A percentile compares a stretch with the other conserved stretches of the same genome.
Evolutionary conservation across 37 sponge, comb jelly and placozoan species (phyloP).

Genomic region (Hormiphora californensis): DNA sequence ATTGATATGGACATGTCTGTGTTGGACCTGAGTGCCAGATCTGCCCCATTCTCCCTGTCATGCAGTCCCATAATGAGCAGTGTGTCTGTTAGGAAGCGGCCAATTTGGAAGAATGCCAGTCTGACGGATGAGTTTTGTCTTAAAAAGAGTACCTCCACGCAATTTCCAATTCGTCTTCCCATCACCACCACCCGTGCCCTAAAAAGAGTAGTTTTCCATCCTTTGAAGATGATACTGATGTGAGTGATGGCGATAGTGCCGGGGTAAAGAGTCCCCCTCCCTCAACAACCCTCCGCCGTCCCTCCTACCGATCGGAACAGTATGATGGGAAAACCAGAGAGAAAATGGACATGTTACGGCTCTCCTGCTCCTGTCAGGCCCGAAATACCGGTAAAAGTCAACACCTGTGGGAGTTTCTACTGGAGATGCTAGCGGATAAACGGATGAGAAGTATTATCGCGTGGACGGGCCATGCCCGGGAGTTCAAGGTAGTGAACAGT

Average conservation of each 20-base stretch:
- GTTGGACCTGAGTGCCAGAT: slow-evolving; percentile 8
- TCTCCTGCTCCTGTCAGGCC: slow-evolving; percentile 35
- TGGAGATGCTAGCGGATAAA: slow-evolving; percentile 41
- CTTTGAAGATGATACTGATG: too few relatives aligned
- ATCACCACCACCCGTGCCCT: too few relatives aligned
- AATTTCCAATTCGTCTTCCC: too few relatives aligned
- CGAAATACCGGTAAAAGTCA: slow-evolving; percentile 14
- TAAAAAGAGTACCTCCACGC: slow-evolving; percentile 22
- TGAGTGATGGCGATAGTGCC: too few relatives aligned
- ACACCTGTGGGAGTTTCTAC: slow-evolving; percentile 42
- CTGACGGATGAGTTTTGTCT: slow-evolving; percentile 26
- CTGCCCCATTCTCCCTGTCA: background rate
- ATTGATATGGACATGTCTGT: slow-evolving; percentile 32
- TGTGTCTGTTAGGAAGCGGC: background rate
- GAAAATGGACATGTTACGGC: slow-evolving; percentile 41
- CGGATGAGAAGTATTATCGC: slow-evolving; percentile 47
- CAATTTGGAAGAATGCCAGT: background rate
- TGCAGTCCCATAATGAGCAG: background rate
- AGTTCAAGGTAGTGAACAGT: slow-evolving; percentile 47
- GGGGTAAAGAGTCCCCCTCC: background rate
- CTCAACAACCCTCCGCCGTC: background rate
- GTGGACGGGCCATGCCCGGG: slow-evolving; percentile 23
- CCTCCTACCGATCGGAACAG: too few relatives aligned
- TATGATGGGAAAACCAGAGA: background rate
- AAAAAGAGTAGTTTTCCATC: too few relatives aligned